These are phyloP conservation scores for Lamellibrachia satsuma DNA, from an alignment of 2,888 invertebrate genomes.

Conservation along the genomic window DNA sequence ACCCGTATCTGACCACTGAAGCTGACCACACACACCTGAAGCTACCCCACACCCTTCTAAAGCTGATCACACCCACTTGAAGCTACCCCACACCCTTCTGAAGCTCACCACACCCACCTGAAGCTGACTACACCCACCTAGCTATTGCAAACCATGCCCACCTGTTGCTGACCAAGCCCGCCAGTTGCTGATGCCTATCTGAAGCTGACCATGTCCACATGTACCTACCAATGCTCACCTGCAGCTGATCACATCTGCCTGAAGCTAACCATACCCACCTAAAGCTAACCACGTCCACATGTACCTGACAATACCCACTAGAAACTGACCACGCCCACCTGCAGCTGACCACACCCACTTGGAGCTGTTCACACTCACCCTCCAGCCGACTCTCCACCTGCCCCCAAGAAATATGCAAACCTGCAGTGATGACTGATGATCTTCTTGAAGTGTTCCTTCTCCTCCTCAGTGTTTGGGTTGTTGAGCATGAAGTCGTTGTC, in stretches of 20 bases:
- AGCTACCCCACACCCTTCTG: neutral
- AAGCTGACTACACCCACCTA: neutral
- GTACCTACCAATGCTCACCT: neutral
- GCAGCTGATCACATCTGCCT: neutral
- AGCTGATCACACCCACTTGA: neutral
- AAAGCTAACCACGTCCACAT: neutral
- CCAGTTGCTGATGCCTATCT: neutral
- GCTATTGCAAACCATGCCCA: neutral
- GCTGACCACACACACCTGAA: neutral
- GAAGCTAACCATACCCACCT: neutral
- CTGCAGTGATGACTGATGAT: constrained; percentile 57
- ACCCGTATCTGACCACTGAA: neutral
- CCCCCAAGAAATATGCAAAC: constrained; percentile 38
- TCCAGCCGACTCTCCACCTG: neutral
- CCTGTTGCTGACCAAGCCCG: neutral
- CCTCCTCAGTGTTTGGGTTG: constrained; percentile 42
- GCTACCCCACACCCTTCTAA: neutral
- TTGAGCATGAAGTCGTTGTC: constrained; percentile 51
- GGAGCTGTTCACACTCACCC: too few relatives aligned
- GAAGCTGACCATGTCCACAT: neutral
- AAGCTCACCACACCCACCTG: neutral
- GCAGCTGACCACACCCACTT: too few relatives aligned
- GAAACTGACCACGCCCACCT: neutral
- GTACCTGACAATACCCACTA: neutral
- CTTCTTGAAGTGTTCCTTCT: constrained; percentile 46